Evolutionary conservation across 2,888 invertebrate genomes (phyloP), one percentile per base, ranked within the genome.

Genomic region (Pyrrhia umbra): DNA sequence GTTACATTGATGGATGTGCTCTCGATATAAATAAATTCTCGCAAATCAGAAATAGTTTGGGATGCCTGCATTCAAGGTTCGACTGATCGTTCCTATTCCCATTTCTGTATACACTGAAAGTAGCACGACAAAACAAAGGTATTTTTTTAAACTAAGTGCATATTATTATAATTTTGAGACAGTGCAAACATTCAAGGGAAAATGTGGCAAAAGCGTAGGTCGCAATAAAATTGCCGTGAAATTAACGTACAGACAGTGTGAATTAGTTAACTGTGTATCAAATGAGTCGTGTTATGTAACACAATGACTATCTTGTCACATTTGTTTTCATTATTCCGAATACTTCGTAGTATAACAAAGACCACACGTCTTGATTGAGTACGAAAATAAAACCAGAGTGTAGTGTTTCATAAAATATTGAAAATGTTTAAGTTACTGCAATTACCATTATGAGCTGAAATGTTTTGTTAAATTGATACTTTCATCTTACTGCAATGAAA

Each of bases 21-120:
- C 57, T 67, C 23, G 60, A 65, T 69, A 56, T 73, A 70, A 69
- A 78, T 75, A 71, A 63, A 65, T 68, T 23, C 42, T 23, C 57
- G 47, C 37, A 60, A 71, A 55, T 55, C 59, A 60, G 47, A 75
- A 75, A 77, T 67, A 73, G 62, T 65, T 62, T 49, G 58, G 51
- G 30, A 71, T 64, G 34, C 39, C 45, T 51, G 54, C 21, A 67
- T 57, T 70, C 73, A 72, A 72, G 66, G 69, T 67, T 50, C 9
- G 8, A 25, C 39, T 54, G 45, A 45, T 57, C 43, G 43, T 57
- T 51, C 51, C 6, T 37, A 65, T 65, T 6, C n/a, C 25, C 13
- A 56, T 42, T 56, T 23, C 13, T 13, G 55, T 20, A 43, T 13
- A 56, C 15, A 52, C 10, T 30, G 59, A 59, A 54, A 77, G 68